Conservation (phyloP, 2,888 invertebrate genomes). For the Orgyia antiqua region DNA sequence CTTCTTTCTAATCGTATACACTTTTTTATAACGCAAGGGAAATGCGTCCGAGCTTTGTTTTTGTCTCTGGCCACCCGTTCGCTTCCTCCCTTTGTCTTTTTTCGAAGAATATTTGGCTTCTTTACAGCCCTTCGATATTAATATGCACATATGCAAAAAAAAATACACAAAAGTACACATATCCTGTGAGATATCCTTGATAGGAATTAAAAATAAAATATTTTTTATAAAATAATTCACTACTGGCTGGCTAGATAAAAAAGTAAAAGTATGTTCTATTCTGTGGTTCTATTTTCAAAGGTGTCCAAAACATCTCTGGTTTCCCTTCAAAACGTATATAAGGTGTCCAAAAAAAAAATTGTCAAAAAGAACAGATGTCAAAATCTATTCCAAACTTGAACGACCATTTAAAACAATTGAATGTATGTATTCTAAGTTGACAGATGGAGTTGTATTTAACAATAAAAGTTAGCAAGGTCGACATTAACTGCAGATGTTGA, state of each 20-base stretch:
- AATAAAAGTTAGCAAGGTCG: constrained; percentile 26
- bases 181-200: too few species aligned
- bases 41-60: constrained; percentile 49
- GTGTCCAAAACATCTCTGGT: too few species aligned
- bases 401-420: constrained; percentile 22
- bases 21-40: constrained; percentile 49
- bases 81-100: constrained; percentile 72
- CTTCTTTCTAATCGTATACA: constrained; percentile 29
- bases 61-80: constrained; percentile 58
- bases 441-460: constrained; percentile 25
- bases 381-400: constrained; percentile 20
- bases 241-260: too few species aligned
- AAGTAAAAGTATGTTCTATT: too few species aligned
- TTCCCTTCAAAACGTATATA: too few species aligned
- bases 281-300: too few species aligned
- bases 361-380: constrained; percentile 23
- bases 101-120: constrained; percentile 66
- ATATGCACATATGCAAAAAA: constrained; percentile 40
- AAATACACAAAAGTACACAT: too few species aligned
- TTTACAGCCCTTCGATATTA: constrained; percentile 48
- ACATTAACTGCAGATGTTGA: constrained; percentile 21
- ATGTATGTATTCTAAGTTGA: constrained; percentile 14
- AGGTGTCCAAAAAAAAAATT: constrained; percentile 20
- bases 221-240: not conserved
- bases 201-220: not conserved